phyloP scores from a whole-genome alignment of 2,888 invertebrate species.

The Noctua comes region DNA sequence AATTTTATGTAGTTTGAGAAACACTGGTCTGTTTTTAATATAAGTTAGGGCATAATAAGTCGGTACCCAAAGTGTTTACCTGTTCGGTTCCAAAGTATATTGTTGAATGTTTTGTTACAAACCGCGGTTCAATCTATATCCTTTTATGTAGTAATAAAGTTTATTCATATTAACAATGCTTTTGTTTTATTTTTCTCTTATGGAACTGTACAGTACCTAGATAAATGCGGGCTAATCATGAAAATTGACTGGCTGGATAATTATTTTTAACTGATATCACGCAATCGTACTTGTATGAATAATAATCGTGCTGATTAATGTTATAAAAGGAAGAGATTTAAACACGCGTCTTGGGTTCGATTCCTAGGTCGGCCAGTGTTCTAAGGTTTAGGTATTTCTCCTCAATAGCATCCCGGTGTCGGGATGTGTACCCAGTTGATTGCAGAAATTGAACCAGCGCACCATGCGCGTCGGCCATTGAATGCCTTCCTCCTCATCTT shows the following conservation, averaged over 20 bases:
- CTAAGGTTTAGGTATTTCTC: background rate
- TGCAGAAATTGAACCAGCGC: constrained; percentile 90
- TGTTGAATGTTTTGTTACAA: constrained; percentile 89
- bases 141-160: constrained; percentile 90
- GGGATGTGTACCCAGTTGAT: background rate
- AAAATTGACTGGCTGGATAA: background rate
- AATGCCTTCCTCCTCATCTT: constrained; percentile 98
- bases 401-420: background rate
- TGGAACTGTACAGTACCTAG: background rate
- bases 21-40: constrained; percentile 84
- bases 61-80: constrained; percentile 88
- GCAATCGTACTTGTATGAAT: constrained; percentile 8
- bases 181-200: constrained; percentile 64
- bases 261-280: constrained; percentile 15
- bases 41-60: constrained; percentile 87
- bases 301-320: background rate
- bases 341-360: background rate
- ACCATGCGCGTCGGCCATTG: constrained; percentile 97
- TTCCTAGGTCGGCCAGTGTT: background rate
- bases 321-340: background rate
- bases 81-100: constrained; percentile 89
- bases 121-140: constrained; percentile 85
- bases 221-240: background rate
- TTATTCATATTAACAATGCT: constrained; percentile 85
- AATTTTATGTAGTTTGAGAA: constrained; percentile 82